Evolutionary conservation across 2,888 invertebrate genomes (phyloP).

Genomic region (Agapostemon virescens): DNA sequence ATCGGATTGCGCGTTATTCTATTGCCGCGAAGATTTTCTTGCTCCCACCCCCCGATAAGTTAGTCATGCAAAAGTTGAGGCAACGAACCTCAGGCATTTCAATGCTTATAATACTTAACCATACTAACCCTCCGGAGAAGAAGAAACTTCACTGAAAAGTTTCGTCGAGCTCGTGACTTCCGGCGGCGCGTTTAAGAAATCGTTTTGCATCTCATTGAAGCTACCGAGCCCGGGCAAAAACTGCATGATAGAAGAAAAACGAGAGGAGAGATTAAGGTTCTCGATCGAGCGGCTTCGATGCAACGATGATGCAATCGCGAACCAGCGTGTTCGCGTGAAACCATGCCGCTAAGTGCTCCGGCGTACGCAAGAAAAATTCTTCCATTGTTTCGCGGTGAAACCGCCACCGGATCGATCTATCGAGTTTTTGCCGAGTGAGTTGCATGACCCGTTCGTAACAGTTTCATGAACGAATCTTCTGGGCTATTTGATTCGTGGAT

Average conservation of each 20-base stretch:
- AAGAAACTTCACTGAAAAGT: conserved; percentile 28
- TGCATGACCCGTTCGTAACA: conserved; percentile 10
- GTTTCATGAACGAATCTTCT: neutral
- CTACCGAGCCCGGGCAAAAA: conserved; percentile 9
- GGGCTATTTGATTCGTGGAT: neutral
- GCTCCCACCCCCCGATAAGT: neutral
- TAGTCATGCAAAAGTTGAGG: conserved; percentile 3
- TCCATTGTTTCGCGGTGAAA: conserved; percentile 22
- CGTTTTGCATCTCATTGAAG: conserved; percentile 28
- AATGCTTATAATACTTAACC: conserved; percentile 21
- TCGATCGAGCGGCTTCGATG: conserved; percentile 12
- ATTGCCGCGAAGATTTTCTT: neutral
- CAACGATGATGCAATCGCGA: neutral
- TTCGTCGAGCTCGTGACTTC: conserved; percentile 23
- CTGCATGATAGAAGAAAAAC: neutral
- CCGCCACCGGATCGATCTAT: conserved; percentile 29
- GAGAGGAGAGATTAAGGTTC: conserved; percentile 8
- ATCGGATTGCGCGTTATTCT: conserved; percentile 6
- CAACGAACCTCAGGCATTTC: neutral
- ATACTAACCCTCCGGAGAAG: neutral
- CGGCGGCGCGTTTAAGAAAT: conserved; percentile 17
- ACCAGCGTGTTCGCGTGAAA: conserved; percentile 12
- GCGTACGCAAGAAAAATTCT: conserved; percentile 18
- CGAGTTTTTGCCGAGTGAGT: conserved; percentile 26
- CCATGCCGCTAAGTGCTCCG: neutral